Evolutionary conservation across 1,140 invertebrate genomes (phyloP), one percentile per base, ranked within the genome.

Genomic region (Philopotamus ludificatus): DNA sequence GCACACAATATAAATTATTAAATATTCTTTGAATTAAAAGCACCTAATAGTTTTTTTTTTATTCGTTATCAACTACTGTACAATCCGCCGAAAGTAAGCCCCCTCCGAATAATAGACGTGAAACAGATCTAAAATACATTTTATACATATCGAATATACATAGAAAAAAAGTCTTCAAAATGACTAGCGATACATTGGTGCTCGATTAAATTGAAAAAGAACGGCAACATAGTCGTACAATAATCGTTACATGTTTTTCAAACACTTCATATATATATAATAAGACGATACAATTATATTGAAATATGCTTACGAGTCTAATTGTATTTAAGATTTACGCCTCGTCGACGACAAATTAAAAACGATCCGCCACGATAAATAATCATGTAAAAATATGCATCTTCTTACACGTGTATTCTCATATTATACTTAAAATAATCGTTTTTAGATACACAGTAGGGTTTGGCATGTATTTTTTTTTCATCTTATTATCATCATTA

Each of bases 1-100:
- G 68, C 68, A 66, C 65, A 66, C 57, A 41, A 44, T 55, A 66
- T 64, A 67, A 70, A 54, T 61, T 39, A 59, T 64, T 51, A 65
- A 57, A 41, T 60, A 25, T 54, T 53, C 44, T 55, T 47, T 45
- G 47, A 51, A 66, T 65, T 28, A 70, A 58, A 70, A 70, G 68
- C 68, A 70, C 68, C 68, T 70, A 70, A 67, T 54, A 70, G 49
- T 61, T 67, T 63, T n/a, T n/a, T n/a, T n/a, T n/a, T n/a, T n/a
- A n/a, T n/a, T n/a, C n/a, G n/a, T n/a, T n/a, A n/a, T n/a, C n/a
- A 54, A 20, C 68, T 70, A 67, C 65, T 70, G 65, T 70, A 70
- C 68, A 70, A 49, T 54, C 45, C 61, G 8, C 45, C 44, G 10
- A 51, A 25, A 41, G 45, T 49, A 61, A 70, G 44, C 41, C 12